Evolutionary conservation across 2,797 vertebrate genomes (phyloP).

Genomic region (Gastrophryne carolinensis): DNA sequence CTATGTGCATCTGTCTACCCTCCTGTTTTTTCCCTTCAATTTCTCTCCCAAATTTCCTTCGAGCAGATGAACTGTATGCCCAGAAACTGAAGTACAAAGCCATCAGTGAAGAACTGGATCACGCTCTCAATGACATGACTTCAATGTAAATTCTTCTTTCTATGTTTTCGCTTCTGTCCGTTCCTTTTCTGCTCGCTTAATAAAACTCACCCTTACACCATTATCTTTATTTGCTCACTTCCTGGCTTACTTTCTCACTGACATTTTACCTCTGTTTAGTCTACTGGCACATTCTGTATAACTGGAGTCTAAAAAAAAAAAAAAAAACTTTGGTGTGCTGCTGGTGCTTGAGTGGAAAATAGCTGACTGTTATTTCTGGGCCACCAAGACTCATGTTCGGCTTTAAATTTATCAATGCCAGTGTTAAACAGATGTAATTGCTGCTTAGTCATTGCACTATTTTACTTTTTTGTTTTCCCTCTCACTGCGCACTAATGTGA

Average conservation of each 20-base stretch:
- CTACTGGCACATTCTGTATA: constrained; percentile 20
- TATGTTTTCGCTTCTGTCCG: constrained; percentile 61
- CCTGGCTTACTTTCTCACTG: constrained; percentile 39
- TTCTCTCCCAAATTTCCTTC: constrained; percentile 53
- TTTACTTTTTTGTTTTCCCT: not conserved
- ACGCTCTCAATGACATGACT: constrained; percentile 99
- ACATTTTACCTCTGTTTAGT: constrained; percentile 57
- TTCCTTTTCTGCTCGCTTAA: constrained; percentile 53
- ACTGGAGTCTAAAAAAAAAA: not conserved
- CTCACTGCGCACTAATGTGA: constrained; percentile 26
- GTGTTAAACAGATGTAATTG: constrained; percentile 46
- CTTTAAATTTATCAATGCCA: constrained; percentile 9
- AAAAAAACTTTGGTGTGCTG: too few species aligned
- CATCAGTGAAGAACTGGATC: constrained; percentile 99
- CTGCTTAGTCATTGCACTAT: constrained; percentile 24
- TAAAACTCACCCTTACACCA: constrained; percentile 56
- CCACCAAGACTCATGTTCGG: not conserved
- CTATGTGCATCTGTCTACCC: constrained; percentile 47
- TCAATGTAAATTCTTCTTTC: constrained; percentile 89
- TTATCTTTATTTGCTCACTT: constrained; percentile 52
- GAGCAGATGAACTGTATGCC: constrained; percentile 93
- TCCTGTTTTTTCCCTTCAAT: constrained; percentile 42
- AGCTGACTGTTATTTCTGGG: not conserved
- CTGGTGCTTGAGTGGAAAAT: too few species aligned
- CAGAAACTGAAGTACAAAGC: constrained; percentile 99